These are phyloP conservation scores for Origma solitaria DNA, from an alignment of 2,113 vertebrate genomes.

Conservation along the genomic window DNA sequence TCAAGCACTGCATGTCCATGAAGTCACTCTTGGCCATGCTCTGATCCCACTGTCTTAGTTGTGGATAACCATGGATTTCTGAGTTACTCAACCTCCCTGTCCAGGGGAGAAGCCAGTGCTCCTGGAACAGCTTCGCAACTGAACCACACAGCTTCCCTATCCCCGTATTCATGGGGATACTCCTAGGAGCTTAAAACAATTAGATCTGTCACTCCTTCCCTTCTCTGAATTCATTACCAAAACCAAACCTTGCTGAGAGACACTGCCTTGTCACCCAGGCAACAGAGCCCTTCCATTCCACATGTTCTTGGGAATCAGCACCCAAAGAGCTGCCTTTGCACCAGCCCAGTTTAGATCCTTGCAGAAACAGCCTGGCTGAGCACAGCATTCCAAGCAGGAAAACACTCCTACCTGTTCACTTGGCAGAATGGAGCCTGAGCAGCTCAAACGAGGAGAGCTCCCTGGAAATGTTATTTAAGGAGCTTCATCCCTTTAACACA, in stretches of 20 bases:
- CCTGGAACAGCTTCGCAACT: not conserved
- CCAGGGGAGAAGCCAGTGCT: not conserved
- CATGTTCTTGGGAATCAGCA: not conserved
- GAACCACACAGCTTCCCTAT: not conserved
- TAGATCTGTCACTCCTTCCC: not conserved
- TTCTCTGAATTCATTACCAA: not conserved
- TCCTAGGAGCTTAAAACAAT: not conserved
- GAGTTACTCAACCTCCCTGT: not conserved
- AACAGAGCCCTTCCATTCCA: not conserved
- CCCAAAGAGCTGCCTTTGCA: not conserved
- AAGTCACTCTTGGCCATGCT: not conserved
- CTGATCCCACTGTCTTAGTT: not conserved
- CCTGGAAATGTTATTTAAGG: not conserved
- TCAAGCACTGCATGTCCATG: not conserved
- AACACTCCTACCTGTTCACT: not conserved
- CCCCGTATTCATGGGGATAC: rapidly evolving
- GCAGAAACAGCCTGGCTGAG: not conserved
- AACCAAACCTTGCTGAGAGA: not conserved
- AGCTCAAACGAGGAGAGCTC: not conserved
- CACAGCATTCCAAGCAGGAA: not conserved
- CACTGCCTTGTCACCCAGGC: not conserved
- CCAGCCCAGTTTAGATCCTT: too few relatives aligned
- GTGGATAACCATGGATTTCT: not conserved
- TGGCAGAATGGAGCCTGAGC: not conserved
- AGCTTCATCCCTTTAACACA: not conserved